Percentiles rank a stretch among this genome's conserved stretches.
Evolutionary conservation across 2,888 invertebrate genomes (phyloP).

Genomic region (Agonopterix arenella): DNA sequence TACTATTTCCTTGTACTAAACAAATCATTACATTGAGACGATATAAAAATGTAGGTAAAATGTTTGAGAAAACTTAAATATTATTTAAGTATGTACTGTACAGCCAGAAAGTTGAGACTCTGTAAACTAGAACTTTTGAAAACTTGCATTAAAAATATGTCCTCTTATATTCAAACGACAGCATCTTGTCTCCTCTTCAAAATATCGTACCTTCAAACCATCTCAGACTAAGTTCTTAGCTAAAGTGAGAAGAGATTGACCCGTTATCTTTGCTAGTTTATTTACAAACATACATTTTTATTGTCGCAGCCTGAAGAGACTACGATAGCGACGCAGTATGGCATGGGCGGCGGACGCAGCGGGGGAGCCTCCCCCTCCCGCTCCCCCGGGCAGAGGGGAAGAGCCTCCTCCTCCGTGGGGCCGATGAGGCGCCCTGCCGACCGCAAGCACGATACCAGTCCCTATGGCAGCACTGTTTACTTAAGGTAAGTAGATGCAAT

Average conservation of each 20-base stretch:
- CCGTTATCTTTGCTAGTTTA: not conserved
- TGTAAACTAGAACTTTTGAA: no score
- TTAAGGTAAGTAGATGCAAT: slow-evolving; percentile 47
- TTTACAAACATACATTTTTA: slow-evolving; percentile 3
- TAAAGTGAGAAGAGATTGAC: not conserved
- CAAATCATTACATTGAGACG: no score
- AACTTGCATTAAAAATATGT: no score
- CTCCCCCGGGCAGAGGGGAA: slow-evolving; percentile 55
- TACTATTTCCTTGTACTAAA: not conserved
- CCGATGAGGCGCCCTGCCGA: slow-evolving; percentile 89
- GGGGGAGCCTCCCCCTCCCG: slow-evolving; percentile 61
- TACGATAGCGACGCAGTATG: slow-evolving; percentile 56
- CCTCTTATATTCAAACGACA: no score
- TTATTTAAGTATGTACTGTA: no score
- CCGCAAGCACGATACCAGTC: slow-evolving; percentile 89
- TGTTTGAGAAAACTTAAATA: no score
- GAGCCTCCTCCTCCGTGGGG: slow-evolving; percentile 76
- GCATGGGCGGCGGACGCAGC: slow-evolving; percentile 43
- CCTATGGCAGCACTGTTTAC: slow-evolving; percentile 85
- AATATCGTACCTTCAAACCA: no score
- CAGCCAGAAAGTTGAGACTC: no score
- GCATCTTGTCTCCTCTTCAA: no score
- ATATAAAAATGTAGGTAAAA: no score
- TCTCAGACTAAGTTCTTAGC: no score
- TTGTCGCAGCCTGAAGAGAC: slow-evolving; percentile 67